Evolutionary conservation across 35 echinoderm and acorn worm genomes (phyloP).

Genomic region (Patiria miniata): DNA sequence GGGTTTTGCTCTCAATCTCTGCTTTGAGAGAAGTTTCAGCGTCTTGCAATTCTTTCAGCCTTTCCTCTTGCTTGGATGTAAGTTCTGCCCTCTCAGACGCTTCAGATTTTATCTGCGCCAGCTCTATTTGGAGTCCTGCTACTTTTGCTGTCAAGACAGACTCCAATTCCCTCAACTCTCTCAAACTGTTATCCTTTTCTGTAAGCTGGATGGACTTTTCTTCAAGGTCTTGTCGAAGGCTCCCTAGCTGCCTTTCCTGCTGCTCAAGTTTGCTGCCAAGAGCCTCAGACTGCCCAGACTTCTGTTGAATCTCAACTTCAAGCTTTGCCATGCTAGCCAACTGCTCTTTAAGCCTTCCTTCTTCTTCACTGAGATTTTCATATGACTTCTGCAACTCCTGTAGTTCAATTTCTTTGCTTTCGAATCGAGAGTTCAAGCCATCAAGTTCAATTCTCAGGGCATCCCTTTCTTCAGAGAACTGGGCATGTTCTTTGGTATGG

Average conservation of each 20-base stretch:
- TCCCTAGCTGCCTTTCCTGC: constrained; percentile 4
- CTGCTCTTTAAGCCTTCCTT: background rate
- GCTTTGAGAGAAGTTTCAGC: constrained; percentile 9
- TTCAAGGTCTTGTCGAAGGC: background rate
- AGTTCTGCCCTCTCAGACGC: constrained; percentile 6
- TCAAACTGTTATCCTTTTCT: background rate
- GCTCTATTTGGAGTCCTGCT: background rate
- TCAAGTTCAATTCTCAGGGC: constrained; percentile 24
- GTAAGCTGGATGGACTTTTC: background rate
- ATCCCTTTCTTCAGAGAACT: background rate
- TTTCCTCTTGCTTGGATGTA: background rate
- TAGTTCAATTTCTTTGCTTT: constrained; percentile 49
- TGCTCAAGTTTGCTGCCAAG: constrained; percentile 10
- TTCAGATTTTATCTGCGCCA: constrained; percentile 31
- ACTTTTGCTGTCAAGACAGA: constrained; percentile 24
- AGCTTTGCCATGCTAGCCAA: background rate
- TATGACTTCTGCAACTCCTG: constrained; percentile 3
- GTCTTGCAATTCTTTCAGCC: constrained; percentile 22
- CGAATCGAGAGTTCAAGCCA: constrained; percentile 25
- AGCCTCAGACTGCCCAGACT: constrained; percentile 13
- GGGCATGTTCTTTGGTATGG: background rate
- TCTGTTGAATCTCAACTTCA: constrained; percentile 13
- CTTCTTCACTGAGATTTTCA: background rate
- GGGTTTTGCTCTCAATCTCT: constrained; percentile 20
- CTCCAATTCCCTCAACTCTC: constrained; percentile 30